These are phyloP conservation scores for Pluvianellus socialis DNA, from an alignment of 2,113 vertebrate genomes.

Conservation along the genomic window DNA sequence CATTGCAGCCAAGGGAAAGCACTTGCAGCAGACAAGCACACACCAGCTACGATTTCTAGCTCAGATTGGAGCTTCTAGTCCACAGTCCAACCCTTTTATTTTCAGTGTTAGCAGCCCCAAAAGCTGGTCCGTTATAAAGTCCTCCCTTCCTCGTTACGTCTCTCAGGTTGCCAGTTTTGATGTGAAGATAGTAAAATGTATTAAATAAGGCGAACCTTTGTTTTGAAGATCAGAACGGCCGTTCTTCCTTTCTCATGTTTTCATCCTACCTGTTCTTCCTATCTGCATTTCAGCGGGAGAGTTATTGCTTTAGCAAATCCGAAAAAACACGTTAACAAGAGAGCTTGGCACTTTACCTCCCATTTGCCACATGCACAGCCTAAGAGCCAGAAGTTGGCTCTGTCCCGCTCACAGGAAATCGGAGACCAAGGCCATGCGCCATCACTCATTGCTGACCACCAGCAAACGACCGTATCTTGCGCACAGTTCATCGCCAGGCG, in stretches of 20 bases:
- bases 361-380: slow-evolving; percentile 80
- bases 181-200: neutral
- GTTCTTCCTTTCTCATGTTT: neutral
- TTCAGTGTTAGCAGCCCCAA: neutral
- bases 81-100: neutral
- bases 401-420: slow-evolving; percentile 77
- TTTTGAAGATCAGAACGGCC: neutral
- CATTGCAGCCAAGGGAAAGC: neutral
- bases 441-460: slow-evolving; percentile 83
- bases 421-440: slow-evolving; percentile 89
- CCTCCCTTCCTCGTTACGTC: neutral
- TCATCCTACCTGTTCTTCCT: neutral
- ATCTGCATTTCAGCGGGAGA: neutral
- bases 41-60: neutral
- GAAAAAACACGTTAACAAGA: neutral
- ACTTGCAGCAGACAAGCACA: neutral
- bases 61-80: neutral
- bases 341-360: slow-evolving; percentile 80
- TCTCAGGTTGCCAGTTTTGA: neutral
- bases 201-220: neutral
- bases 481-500: slow-evolving; percentile 78
- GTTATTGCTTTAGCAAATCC: neutral
- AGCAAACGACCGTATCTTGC: slow-evolving; percentile 88
- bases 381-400: slow-evolving; percentile 87
- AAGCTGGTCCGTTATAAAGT: neutral